Evolutionary conservation across 2,113 vertebrate species (phyloP), one percentile per base, ranked within the genome.

Genomic region (Hydropotes inermis): DNA sequence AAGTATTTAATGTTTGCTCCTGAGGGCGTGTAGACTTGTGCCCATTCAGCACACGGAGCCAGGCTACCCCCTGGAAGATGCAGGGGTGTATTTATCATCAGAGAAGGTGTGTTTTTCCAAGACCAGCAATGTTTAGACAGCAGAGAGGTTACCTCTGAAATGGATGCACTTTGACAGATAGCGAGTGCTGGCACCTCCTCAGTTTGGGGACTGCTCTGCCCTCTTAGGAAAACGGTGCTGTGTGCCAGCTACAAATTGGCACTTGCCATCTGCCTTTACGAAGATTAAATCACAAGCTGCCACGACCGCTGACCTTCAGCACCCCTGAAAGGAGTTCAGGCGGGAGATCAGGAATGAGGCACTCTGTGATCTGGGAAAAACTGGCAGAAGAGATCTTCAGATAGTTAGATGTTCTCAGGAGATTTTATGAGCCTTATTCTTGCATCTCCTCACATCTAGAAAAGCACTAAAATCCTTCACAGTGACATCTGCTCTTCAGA

Each of bases 51-150:
- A 85, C 6, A 11, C 2, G 2, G 7, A n/a, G 23, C 21, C 33
- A 39, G 79, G 61, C 47, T 76, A 45, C 39, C 67, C 50, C 1
- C 30, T 43, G 87, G 28, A 85, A 50, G 55, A 54, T 64, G 6
- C 1, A 60, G 67, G 54, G 9, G 33, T 58, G 70, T 0, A 2
- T 1, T 81, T 79, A 78, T 86, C 91, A 55, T 78, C 43, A 39
- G 47, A 93, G 86, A 94, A 89, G 33, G 27, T 52, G 54, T 86
- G 52, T 91, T 97, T 93, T 89, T 61, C 89, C 25, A 89, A 89
- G 90, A 3, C n/a, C 78, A 23, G 54, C 23, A 1, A 30, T 67
- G 86, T 93, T 55, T 36, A 55, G 50, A 57, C 10, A 1, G 10
- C 14, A 30, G 12, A 61, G 33, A 30, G 25, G 43, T 57, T 93